Base-by-base conservation (phyloP, 2,888 invertebrate genomes). In the Oxytorus armatus region DNA sequence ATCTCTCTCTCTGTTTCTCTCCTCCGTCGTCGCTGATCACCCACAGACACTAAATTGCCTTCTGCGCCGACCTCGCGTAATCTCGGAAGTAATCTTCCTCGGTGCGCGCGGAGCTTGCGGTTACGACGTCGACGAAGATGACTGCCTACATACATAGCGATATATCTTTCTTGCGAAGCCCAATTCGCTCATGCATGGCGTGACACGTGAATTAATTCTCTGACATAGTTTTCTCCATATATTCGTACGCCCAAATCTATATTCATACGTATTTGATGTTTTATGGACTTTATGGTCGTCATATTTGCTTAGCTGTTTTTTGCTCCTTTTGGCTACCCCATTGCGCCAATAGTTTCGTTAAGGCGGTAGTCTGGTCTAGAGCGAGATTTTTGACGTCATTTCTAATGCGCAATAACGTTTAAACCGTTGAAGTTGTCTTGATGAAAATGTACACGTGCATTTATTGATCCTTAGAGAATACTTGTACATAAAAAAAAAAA, bases 41-140 rank as follows among this genome's bases (percentile, higher is more conserved):
- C 70, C 68, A n/a, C n/a, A 83, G 79, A 83, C 78, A 82, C 77
- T 83, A 82, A 83, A 83, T 83, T 83, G 81, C 77, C 79, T 83
- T 77, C 72, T 77, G 75, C 81, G 53, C 59, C 77, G 72, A 74
- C 77, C 72, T 79, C 74, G 51, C 65, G 72, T 83, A 82, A 83
- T 82, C 82, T 83, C 75, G 63, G 75, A 72, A 82, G 77, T 83
- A 83, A 82, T 79, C 77, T 79, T 77, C 77, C 47, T 65, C 29
- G 72, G 36, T 66, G 77, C 74, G 36, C 65, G 25, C 21, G 66
- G 57, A 69, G 69, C 69, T 69, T 74, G 77, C 57, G 74, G 65
- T 73, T 74, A 51, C 39, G 21, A 42, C 29, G 25, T 33, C 66
- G 47, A 23, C 76, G 70, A 73, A 55, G 36, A 55, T 51, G 77